Evolutionary conservation across 2,888 invertebrate genomes (phyloP).

Genomic region (Leptinotarsa peninsularis): DNA sequence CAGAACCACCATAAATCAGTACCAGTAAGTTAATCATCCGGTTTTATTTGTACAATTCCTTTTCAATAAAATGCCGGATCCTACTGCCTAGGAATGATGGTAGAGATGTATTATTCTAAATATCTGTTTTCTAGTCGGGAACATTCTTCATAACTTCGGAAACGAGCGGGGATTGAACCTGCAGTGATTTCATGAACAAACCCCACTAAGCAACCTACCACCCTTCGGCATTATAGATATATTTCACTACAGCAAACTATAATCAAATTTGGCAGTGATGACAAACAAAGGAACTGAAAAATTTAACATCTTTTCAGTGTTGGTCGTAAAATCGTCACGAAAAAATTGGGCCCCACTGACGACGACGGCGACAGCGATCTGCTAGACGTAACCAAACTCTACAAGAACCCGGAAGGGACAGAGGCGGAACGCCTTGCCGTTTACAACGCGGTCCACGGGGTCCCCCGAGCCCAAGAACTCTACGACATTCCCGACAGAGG

Average conservation of each 20-base stretch:
- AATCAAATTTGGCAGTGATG: too few species aligned
- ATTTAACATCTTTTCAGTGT: conserved; percentile 69
- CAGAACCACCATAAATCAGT: conserved; percentile 78
- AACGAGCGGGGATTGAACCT: too few species aligned
- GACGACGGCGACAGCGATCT: conserved; percentile 78
- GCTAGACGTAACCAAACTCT: conserved; percentile 76
- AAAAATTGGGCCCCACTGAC: conserved; percentile 79
- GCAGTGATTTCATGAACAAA: too few species aligned
- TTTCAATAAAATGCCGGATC: not conserved
- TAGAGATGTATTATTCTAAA: too few species aligned
- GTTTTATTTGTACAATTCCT: not conserved
- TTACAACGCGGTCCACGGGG: conserved; percentile 79
- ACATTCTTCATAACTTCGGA: too few species aligned
- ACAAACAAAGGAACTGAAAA: not conserved
- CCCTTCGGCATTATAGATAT: too few species aligned
- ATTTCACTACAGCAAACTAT: too few species aligned
- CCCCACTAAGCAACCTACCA: too few species aligned
- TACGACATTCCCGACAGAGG: conserved; percentile 69
- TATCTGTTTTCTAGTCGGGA: too few species aligned
- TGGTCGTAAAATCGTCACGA: conserved; percentile 80
- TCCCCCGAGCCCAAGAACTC: conserved; percentile 72
- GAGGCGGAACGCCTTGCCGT: conserved; percentile 80
- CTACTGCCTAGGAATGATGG: too few species aligned
- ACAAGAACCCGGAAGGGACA: conserved; percentile 81
- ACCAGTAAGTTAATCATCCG: conserved; percentile 70